Base-by-base conservation (phyloP, 2,797 vertebrate genomes). In the Malacoctenus gilli region DNA sequence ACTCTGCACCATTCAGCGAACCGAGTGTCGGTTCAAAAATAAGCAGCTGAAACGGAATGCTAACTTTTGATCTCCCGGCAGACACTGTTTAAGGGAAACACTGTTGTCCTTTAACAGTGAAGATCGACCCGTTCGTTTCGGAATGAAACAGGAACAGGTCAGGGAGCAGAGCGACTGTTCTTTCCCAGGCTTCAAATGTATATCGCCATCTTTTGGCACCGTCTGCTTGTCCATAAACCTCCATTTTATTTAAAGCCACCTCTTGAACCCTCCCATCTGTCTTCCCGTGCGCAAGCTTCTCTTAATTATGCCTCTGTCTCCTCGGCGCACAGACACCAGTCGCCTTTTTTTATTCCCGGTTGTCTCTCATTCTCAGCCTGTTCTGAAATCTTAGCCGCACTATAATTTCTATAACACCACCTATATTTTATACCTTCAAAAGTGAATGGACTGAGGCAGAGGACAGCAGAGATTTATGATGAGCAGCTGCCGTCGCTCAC, bases 401-500 rank as follows among this genome's bases (percentile, higher is more conserved):
- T 31, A 38, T 61, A 66, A 59, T 74, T 73, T 61, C 37, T 32
- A 25, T 36, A 39, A 40, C 15, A 49, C 44, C 48, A 8, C 25
- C 44, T 38, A 50, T 51, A 69, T 56, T 59, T 66, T 31, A 52
- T 42, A 20, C 16, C 32, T 53, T 51, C 21, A 11, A 61, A 11
- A 61, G 41, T 35, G 57, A 74, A 34, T 10, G 21, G 54, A 70
- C 21, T 14, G 19, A 64, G 58, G 59, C 15, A 53, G 48, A 68
- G 30, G 44, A 44, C 31, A 55, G 20, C 20, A 37, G 39, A 67
- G 68, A 79, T 75, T 81, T 77, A 74, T 75, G 65, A 65, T 30
- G 46, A 59, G 62, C 65, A 72, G 72, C 71, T 81, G 69, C 58
- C 57, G 57, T 54, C 36, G 34, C 14, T 32, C n/a, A n/a, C n/a